A percentile compares a stretch with the other conserved stretches of the same genome.
These are phyloP conservation scores for Saturnia pavonia DNA, from an alignment of 2,888 invertebrate species.

Conservation along the genomic window DNA sequence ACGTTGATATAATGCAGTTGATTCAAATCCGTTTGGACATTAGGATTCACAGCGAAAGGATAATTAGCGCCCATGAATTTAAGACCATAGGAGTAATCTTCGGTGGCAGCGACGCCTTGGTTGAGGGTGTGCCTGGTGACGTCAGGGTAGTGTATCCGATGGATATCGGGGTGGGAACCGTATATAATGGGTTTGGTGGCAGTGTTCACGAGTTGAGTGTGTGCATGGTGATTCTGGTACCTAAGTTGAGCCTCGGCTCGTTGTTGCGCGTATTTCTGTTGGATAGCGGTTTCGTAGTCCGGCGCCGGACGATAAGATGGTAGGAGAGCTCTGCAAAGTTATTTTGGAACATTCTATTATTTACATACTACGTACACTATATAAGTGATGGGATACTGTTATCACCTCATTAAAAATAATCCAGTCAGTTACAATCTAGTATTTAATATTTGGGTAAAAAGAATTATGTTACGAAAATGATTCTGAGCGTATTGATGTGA, in stretches of 20 bases:
- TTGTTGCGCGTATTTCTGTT: conserved; percentile 88
- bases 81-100: conserved; percentile 64
- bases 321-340: conserved; percentile 84
- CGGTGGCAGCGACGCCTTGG: conserved; percentile 48
- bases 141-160: conserved; percentile 85
- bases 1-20: conserved; percentile 84
- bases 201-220: conserved; percentile 45
- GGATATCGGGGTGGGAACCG: conserved; percentile 89
- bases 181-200: conserved; percentile 73
- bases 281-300: conserved; percentile 96
- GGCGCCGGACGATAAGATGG: conserved; percentile 95
- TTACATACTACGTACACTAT: no score
- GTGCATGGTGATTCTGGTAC: conserved; percentile 63
- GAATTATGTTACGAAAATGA: no score
- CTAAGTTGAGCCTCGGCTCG: conserved; percentile 65
- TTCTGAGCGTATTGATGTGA: no score
- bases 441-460: no score
- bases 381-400: no score
- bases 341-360: neutral
- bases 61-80: conserved; percentile 63
- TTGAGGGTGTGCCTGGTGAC: conserved; percentile 81
- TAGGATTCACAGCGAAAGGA: conserved; percentile 68
- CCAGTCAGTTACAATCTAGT: no score
- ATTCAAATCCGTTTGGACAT: conserved; percentile 67
- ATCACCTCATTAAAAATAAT: no score